Base-by-base conservation (phyloP, 2,888 invertebrate genomes). In the Ornithoptera alexandrae region DNA sequence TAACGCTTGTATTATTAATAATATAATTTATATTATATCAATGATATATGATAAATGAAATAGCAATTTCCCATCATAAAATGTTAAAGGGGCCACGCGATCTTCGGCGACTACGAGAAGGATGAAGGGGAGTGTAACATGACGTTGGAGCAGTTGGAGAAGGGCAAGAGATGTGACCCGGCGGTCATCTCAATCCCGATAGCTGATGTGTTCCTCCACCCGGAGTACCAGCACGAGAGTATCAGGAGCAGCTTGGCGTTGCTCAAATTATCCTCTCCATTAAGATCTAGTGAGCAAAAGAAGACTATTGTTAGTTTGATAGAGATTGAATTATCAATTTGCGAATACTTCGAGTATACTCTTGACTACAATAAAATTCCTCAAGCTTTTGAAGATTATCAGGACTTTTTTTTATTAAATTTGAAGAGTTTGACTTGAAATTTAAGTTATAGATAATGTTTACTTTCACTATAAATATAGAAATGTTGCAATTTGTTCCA, bases 41-140 rank as follows among this genome's bases (percentile, higher is more conserved):
- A 24, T 24, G 24, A 24, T 24, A 4, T 24, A 24, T 24, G 2
- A 24, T 30, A 30, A 30, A 30, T 30, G 3, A 30, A 30, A 30
- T 30, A 30, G 3, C 30, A 30, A 30, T 4, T 4, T 30, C 30
- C 30, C 30, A 30, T 3, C 30, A 30, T 5, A 3, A 53, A 53
- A 17, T 53, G n/a, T 15, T 6, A 46, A 73, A 90, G 90, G 57
- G 90, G 90, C 1, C 90, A 90, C 73, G 80, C 88, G 4, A 82
- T 87, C 0, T 90, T 90, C 66, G 85, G 86, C 0, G 89, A 90
- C 56, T 90, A 90, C 74, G 90, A 90, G 67, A 77, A 90, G 0
- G 90, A 90, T n/a, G 89, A 89, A 58, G 53, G 0, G 0, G 90
- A 90, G 61, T 90, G 90, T 61, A 77, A 73, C 0, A 67, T 89